Evolutionary conservation across 2,797 vertebrate species (phyloP).

Genomic region (Syndactyla subalaris): DNA sequence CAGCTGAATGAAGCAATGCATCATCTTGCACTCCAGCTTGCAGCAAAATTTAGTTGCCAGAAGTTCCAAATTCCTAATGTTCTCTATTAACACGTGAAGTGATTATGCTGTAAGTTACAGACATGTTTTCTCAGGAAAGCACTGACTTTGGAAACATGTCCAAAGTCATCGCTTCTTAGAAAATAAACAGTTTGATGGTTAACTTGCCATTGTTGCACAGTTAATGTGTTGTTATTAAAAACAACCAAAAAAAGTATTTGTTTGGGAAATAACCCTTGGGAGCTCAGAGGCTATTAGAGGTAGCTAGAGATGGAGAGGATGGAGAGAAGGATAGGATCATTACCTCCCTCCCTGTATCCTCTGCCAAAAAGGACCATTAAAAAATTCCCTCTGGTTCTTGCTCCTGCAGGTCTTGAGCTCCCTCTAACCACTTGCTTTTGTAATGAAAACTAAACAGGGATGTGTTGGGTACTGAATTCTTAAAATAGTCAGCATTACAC

Average conservation of each 20-base stretch:
- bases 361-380: background rate
- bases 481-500: background rate
- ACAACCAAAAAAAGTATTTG: background rate
- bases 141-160: rapidly evolving
- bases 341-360: background rate
- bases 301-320: background rate
- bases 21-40: background rate
- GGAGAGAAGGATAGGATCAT: background rate
- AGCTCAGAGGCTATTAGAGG: background rate
- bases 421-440: background rate
- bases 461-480: background rate
- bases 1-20: background rate
- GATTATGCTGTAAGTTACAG: background rate
- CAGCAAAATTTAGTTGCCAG: background rate
- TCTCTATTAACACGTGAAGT: background rate
- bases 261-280: background rate
- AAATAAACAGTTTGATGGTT: background rate
- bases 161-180: background rate
- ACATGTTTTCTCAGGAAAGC: background rate
- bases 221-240: background rate
- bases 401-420: background rate
- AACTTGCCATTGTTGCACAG: background rate
- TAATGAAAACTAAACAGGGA: background rate
- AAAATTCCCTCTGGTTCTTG: background rate
- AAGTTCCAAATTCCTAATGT: background rate